Evolutionary conservation across 2,888 invertebrate species (phyloP).

Genomic region (Axea sp.): DNA sequence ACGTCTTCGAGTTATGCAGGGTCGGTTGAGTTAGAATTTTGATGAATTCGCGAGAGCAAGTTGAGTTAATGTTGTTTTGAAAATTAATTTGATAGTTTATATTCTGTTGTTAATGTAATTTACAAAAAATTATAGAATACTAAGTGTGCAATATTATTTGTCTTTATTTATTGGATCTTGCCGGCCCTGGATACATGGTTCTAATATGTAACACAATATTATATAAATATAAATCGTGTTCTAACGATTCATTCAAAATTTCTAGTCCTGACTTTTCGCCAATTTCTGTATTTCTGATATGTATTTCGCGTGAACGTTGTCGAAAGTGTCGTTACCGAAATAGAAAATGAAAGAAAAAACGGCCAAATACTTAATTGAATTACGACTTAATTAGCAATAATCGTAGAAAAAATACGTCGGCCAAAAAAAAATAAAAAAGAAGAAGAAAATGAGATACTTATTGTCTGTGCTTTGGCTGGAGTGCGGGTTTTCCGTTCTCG

Average conservation of each 20-base stretch:
- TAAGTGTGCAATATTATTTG: conserved; percentile 31
- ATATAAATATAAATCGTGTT: conserved; percentile 62
- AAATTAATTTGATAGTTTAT: conserved; percentile 45
- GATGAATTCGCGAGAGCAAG: conserved; percentile 10
- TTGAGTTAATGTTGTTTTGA: conserved; percentile 24
- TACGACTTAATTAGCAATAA: conserved; percentile 62
- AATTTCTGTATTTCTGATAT: conserved; percentile 55
- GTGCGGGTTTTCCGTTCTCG: conserved; percentile 52
- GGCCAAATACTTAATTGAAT: conserved; percentile 68
- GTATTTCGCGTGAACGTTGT: conserved; percentile 41
- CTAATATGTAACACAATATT: conserved; percentile 43
- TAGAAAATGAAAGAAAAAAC: conserved; percentile 62
- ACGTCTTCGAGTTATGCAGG: conserved; percentile 44
- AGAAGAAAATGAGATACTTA: conserved; percentile 43
- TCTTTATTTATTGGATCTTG: conserved; percentile 14
- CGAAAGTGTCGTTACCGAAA: conserved; percentile 39
- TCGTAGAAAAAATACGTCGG: conserved; percentile 51
- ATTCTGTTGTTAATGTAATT: conserved; percentile 19
- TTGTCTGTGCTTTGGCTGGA: conserved; percentile 56
- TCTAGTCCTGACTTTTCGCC: conserved; percentile 74
- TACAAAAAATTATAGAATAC: conserved; percentile 9
- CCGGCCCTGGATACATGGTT: conserved; percentile 33
- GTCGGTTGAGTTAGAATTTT: conserved; percentile 31
- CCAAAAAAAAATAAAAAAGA: no score
- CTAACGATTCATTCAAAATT: conserved; percentile 72